phyloP scores from a whole-genome alignment of 1,140 invertebrate species.

The Lycorma delicatula region DNA sequence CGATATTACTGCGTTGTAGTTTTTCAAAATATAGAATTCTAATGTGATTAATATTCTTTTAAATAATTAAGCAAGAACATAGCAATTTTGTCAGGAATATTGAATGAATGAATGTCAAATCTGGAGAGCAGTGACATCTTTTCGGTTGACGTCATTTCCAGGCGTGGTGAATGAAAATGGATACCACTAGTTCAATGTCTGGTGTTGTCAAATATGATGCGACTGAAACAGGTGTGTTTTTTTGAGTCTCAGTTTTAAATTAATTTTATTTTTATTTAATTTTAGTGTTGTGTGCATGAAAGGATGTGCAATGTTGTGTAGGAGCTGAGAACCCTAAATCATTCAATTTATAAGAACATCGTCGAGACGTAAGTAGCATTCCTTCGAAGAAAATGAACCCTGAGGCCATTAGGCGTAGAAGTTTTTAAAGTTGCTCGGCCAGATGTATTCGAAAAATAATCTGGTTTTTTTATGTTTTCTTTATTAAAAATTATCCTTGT shows the following conservation, averaged over 20 bases:
- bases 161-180: constrained; percentile 28
- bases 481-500: too few relatives aligned
- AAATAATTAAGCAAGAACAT: too few relatives aligned
- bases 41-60: too few relatives aligned
- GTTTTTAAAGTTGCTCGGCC: constrained; percentile 3
- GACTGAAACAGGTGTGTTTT: constrained; percentile 1
- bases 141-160: constrained; percentile 27
- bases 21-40: too few relatives aligned
- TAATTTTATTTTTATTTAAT: constrained; percentile 1
- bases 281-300: not conserved
- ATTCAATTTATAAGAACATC: not conserved
- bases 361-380: constrained; percentile 8
- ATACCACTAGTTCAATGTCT: constrained; percentile 16
- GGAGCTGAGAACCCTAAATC: not conserved
- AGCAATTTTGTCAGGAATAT: too few relatives aligned
- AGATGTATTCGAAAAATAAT: constrained; percentile 1
- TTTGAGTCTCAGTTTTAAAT: not conserved
- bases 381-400: constrained; percentile 9
- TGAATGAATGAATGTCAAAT: too few relatives aligned
- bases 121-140: not conserved
- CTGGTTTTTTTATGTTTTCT: not conserved
- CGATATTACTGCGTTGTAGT: too few relatives aligned
- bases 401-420: constrained; percentile 12
- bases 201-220: constrained; percentile 7
- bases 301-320: not conserved